A percentile compares a stretch with the other conserved stretches of the same genome.
phyloP scores from a whole-genome alignment of 2,113 vertebrate genomes.

The Chionis minor region DNA sequence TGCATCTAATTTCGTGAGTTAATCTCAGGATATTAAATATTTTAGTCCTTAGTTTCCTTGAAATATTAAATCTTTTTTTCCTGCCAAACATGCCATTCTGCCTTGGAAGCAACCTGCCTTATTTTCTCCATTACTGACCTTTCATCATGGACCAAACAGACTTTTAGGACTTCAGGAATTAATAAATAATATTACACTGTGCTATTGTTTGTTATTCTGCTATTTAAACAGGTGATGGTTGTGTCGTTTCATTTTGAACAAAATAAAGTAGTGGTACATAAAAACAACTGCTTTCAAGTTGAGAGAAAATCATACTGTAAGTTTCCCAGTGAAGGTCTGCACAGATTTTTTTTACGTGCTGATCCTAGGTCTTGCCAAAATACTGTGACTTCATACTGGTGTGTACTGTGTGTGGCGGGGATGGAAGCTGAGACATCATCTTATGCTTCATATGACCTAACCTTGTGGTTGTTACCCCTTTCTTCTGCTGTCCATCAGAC shows the following conservation, averaged over 20 bases:
- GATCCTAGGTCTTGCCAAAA: neutral
- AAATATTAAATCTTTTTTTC: neutral
- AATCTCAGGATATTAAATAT: neutral
- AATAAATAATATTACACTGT: neutral
- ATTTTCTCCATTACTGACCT: neutral
- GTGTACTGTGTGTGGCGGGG: neutral
- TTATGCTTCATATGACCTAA: neutral
- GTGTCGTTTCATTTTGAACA: neutral
- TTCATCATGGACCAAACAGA: too few relatives aligned
- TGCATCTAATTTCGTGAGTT: fast-evolving
- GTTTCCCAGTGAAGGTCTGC: neutral
- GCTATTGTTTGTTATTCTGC: neutral
- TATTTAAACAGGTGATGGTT: neutral
- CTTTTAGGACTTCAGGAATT: neutral
- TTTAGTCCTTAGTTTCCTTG: neutral
- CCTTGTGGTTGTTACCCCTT: neutral
- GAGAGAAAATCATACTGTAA: neutral
- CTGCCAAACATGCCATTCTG: fast-evolving
- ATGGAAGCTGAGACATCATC: neutral
- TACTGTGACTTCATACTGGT: neutral
- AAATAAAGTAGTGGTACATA: neutral
- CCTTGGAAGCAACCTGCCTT: neutral
- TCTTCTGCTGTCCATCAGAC: neutral
- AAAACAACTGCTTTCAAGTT: neutral
- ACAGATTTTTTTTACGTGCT: neutral